These are phyloP conservation scores for Lamellibrachia luymesi DNA, from an alignment of 1,140 invertebrate genomes.

Conservation along the genomic window DNA sequence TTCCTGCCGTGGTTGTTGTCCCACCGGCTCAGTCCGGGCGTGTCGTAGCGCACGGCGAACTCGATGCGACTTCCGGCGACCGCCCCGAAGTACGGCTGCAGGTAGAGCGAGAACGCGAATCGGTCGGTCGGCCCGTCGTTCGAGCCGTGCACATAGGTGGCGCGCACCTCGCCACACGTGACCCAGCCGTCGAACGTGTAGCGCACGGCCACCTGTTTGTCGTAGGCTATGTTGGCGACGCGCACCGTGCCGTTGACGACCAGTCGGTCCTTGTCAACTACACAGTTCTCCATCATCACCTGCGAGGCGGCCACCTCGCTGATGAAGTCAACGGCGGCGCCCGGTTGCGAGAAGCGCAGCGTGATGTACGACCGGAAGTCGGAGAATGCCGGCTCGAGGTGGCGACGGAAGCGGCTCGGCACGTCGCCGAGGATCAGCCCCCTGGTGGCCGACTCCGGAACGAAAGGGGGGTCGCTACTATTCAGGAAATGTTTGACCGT, in stretches of 20 bases:
- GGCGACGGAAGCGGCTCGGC: background rate
- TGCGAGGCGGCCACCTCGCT: constrained; percentile 71
- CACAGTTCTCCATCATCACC: constrained; percentile 82
- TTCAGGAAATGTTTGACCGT: constrained; percentile 69
- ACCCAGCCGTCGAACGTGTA: constrained; percentile 85
- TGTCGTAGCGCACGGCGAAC: constrained; percentile 80
- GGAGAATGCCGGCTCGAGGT: background rate
- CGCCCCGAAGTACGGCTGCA: constrained; percentile 57
- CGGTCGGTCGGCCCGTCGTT: constrained; percentile 88
- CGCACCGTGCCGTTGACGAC: constrained; percentile 83
- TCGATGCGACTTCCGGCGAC: constrained; percentile 72
- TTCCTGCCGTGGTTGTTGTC: constrained; percentile 83
- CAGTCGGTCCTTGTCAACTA: constrained; percentile 61
- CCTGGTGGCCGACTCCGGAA: constrained; percentile 50
- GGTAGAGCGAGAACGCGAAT: constrained; percentile 75
- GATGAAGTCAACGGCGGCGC: constrained; percentile 72
- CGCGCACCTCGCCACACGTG: constrained; percentile 73
- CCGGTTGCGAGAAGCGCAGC: constrained; percentile 81
- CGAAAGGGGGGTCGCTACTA: constrained; percentile 50
- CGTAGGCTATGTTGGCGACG: constrained; percentile 85
- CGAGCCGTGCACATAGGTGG: constrained; percentile 81
- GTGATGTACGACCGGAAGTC: constrained; percentile 59
- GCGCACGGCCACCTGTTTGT: constrained; percentile 84
- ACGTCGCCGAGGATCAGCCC: constrained; percentile 36
- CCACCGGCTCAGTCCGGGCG: constrained; percentile 77